phyloP scores from a whole-genome alignment of 92 coral and sea anemone genomes.

The Epizoanthus illoricatus region DNA sequence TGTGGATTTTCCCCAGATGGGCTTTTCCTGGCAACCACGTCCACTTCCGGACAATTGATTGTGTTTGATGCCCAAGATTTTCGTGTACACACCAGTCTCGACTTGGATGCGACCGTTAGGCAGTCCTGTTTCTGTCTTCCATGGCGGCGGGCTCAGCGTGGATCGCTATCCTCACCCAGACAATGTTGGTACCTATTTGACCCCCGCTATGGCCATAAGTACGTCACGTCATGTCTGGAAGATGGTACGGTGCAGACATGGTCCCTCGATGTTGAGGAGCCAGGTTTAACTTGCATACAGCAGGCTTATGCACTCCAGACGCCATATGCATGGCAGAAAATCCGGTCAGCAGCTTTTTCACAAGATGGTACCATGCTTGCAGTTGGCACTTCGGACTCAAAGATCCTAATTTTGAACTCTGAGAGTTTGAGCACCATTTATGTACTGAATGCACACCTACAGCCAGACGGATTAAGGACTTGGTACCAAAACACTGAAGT shows the following conservation, averaged over 20 bases:
- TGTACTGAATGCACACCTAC: conserved; percentile 80
- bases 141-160: conserved; percentile 64
- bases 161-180: conserved; percentile 61
- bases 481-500: conserved; percentile 94
- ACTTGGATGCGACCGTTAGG: conserved; percentile 59
- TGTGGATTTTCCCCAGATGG: conserved; percentile 91
- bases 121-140: conserved; percentile 75
- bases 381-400: conserved; percentile 86
- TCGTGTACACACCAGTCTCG: conserved; percentile 80
- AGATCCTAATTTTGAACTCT: conserved; percentile 72
- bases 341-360: conserved; percentile 77
- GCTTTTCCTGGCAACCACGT: conserved; percentile 70
- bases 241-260: conserved; percentile 90
- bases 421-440: conserved; percentile 75
- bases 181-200: conserved; percentile 91
- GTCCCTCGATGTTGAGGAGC: conserved; percentile 62
- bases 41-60: conserved; percentile 79
- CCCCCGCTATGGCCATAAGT: conserved; percentile 88
- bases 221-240: conserved; percentile 76
- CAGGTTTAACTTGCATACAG: conserved; percentile 80
- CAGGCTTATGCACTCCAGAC: conserved; percentile 71
- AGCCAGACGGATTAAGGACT: conserved; percentile 85
- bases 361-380: conserved; percentile 86
- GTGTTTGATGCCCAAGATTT: conserved; percentile 81
- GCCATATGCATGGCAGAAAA: conserved; percentile 77